Base-by-base conservation (phyloP, 2,113 vertebrate genomes). In the Oreochromis aureus region DNA sequence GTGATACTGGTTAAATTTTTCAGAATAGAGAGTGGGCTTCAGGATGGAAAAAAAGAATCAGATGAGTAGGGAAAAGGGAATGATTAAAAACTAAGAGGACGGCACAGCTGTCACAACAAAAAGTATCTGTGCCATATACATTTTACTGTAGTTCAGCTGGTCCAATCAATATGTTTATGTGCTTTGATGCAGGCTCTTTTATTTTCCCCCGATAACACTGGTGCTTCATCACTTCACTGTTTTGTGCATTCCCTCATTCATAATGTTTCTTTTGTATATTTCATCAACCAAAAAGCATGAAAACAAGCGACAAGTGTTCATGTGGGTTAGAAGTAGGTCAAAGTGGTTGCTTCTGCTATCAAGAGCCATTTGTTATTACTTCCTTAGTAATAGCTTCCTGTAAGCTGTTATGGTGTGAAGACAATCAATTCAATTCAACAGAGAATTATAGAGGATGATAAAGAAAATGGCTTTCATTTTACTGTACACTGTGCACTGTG, bases 311-410 rank as follows among this genome's bases (percentile, higher is more conserved):
- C 87, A 89, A 79, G 66, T 86, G 36, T 51, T 63, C 36, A 10
- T 48, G 69, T 53, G 66, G 56, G 71, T 11, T 18, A 24, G 76
- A 93, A 92, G 63, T 86, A 88, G 92, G 85, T 91, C 92, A 92
- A 61, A 32, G 63, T 73, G 44, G 55, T 71, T 81, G 32, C 48
- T 55, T 79, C 24, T 32, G 8, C 27, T 15, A 2, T 82, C 55
- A 9, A 7, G 16, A 53, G 81, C 63, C 48, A 41, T 32, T 87
- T 16, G 2, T 82, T 61, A 61, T 61, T 19, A 61, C 2, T 34
- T 54, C 82, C 18, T 55, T 82, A 82, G n/a, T 54, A 53, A 73
- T 24, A 61, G 61, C 30, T 82, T 48, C 44, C 13, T 80, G 1
- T 76, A 22, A 69, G 39, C 34, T 24, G 12, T 24, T 48, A 15